Conservation (phyloP, 2,888 invertebrate species). For the Coenonympha arcania region DNA sequence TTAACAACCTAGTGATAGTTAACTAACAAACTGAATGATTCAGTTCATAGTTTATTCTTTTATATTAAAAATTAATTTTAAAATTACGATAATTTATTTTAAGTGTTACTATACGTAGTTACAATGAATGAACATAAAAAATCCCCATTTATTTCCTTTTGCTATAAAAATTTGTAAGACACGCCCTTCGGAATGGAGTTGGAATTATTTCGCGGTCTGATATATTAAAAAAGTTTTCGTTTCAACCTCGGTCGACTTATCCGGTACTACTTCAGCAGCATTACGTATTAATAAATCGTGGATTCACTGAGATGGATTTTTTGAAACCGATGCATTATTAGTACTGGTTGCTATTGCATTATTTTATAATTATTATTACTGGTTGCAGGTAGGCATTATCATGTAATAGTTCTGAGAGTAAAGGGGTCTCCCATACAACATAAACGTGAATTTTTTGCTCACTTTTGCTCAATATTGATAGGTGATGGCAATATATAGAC, state of each 20-base stretch:
- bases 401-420: too few relatives aligned
- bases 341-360: not conserved
- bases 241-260: conserved; percentile 27
- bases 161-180: conserved; percentile 23
- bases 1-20: too few relatives aligned
- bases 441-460: too few relatives aligned
- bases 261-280: conserved; percentile 32
- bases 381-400: too few relatives aligned
- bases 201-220: conserved; percentile 36
- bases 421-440: too few relatives aligned
- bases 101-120: not conserved
- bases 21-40: too few relatives aligned
- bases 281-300: conserved; percentile 33
- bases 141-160: conserved; percentile 12
- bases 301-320: conserved; percentile 28
- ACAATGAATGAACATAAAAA: not conserved
- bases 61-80: too few relatives aligned
- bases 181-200: conserved; percentile 29
- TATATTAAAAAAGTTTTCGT: conserved; percentile 40
- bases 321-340: not conserved
- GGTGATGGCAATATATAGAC: too few relatives aligned
- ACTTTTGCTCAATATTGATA: too few relatives aligned
- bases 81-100: too few relatives aligned
- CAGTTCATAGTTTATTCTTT: too few relatives aligned
- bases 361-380: too few relatives aligned